Conservation (phyloP, 2,888 invertebrate species). For the Mythimna impura region DNA sequence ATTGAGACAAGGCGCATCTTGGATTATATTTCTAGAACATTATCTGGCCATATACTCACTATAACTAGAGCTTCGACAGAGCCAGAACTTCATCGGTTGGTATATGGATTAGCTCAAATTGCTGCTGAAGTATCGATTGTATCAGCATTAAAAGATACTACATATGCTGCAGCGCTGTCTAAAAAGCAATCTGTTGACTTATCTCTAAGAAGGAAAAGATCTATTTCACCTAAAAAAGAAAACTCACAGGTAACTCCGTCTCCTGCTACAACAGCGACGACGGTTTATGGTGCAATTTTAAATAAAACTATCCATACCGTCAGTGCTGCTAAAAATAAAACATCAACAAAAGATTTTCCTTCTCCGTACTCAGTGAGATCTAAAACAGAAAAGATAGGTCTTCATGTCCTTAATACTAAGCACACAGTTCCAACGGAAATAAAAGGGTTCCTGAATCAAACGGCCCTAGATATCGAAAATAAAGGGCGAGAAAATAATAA, state of each 20-base stretch:
- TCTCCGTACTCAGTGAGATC: slow-evolving; percentile 81
- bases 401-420: slow-evolving; percentile 74
- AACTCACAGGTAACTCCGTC: slow-evolving; percentile 59
- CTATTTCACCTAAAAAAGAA: slow-evolving; percentile 59
- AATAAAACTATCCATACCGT: slow-evolving; percentile 71
- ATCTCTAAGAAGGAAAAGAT: slow-evolving; percentile 82
- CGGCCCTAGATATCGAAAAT: slow-evolving; percentile 81
- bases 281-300: slow-evolving; percentile 77
- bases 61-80: slow-evolving; percentile 86
- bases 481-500: slow-evolving; percentile 70
- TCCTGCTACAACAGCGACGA: slow-evolving; percentile 52
- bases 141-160: slow-evolving; percentile 86
- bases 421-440: slow-evolving; percentile 41
- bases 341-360: slow-evolving; percentile 36
- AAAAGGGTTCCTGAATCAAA: slow-evolving; percentile 86
- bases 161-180: slow-evolving; percentile 83
- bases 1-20: slow-evolving; percentile 87
- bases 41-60: slow-evolving; percentile 84
- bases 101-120: slow-evolving; percentile 87
- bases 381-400: slow-evolving; percentile 70
- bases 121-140: slow-evolving; percentile 87
- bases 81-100: slow-evolving; percentile 85
- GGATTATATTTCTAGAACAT: slow-evolving; percentile 86
- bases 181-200: slow-evolving; percentile 87
- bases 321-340: slow-evolving; percentile 23